Evolutionary conservation across 2,888 invertebrate species (phyloP), one percentile per base, ranked within the genome.

Genomic region (Beris morrisii): DNA sequence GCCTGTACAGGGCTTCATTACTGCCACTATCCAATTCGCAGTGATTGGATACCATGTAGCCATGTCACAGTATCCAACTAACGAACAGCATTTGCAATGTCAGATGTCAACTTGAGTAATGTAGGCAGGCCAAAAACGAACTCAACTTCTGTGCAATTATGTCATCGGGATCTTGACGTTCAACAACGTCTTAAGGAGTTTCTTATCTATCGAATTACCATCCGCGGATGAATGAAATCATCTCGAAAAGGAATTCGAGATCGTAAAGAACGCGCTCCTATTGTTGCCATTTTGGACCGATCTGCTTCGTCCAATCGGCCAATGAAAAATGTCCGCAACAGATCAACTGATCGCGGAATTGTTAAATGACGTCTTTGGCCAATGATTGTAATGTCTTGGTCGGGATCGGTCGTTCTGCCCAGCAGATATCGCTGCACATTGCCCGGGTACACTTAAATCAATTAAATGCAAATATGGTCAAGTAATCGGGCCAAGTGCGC

Each of bases 401-500:
- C 38, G 9, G 38, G 9, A 22, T 22, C 22, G 22, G 22, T 22
- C 22, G 22, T 22, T n/a, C 31, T 53, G 31, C 2, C 11, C 59
- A 22, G 22, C 12, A 45, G 13, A 38, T 55, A 28, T 45, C 53
- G 15, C 44, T 15, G 12, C 13, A n/a, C 30, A 43, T 15, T 53
- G 30, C 28, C 64, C 48, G 45, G 54, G 12, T 48, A 38, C 48
- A 28, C 31, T n/a, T 6, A 70, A 71, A 73, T 74, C 73, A 74
- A 74, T 73, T 74, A 74, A 74, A 72, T 74, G 72, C 74, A 73
- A 73, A 74, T 74, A 73, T 72, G 73, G 73, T 70, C 71, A 71
- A 70, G 70, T 72, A 72, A 72, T 72, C 73, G 46, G n/a, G 50
- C 45, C 45, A 53, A 64, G 45, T 54, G 31, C 44, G 48, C 48